These are phyloP conservation scores for Epizoanthus stellaris DNA, from an alignment of 92 coral and sea anemone species.

Conservation along the genomic window DNA sequence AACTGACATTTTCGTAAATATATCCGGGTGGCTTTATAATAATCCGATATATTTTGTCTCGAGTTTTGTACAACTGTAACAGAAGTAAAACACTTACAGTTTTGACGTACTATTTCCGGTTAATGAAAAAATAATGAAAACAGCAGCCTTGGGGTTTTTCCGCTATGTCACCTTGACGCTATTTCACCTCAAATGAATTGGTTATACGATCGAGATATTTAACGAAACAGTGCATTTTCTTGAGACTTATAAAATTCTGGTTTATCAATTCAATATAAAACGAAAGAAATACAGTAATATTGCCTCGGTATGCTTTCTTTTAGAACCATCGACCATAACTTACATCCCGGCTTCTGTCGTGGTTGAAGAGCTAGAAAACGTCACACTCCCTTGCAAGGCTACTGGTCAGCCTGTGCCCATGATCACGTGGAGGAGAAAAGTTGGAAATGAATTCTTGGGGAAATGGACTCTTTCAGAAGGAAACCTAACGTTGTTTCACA, in stretches of 20 bases:
- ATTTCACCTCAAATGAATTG: too few relatives aligned
- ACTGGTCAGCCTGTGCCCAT: slow-evolving; percentile 23
- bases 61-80: too few relatives aligned
- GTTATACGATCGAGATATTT: too few relatives aligned
- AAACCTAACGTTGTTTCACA: background rate
- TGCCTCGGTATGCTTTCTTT: background rate
- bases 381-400: background rate
- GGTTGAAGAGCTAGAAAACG: background rate
- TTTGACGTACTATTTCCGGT: too few relatives aligned
- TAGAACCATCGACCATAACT: slow-evolving; percentile 5
- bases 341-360: background rate
- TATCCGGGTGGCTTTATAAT: too few relatives aligned
- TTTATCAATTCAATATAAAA: background rate
- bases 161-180: too few relatives aligned
- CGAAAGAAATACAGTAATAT: too few relatives aligned
- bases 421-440: slow-evolving; percentile 25
- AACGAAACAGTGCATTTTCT: background rate
- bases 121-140: too few relatives aligned
- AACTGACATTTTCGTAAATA: too few relatives aligned
- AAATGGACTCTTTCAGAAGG: background rate
- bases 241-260: background rate
- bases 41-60: too few relatives aligned
- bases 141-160: too few relatives aligned
- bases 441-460: background rate
- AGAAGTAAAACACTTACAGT: too few relatives aligned